Conservation (phyloP, 1,140 invertebrate genomes). For the Drosophila simulans region DNA sequence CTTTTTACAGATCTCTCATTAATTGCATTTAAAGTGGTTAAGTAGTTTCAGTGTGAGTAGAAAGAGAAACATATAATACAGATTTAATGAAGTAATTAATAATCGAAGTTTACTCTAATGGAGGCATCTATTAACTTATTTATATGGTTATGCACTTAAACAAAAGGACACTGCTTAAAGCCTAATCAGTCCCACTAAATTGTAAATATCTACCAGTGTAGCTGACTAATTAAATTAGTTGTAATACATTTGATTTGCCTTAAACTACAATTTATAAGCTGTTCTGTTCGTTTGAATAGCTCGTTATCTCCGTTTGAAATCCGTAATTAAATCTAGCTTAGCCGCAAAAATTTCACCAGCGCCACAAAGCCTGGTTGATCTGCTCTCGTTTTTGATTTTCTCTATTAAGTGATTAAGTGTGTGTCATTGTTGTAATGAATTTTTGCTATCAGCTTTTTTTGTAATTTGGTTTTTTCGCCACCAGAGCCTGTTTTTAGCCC, state of each 20-base stretch:
- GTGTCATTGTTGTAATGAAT: constrained; percentile 44
- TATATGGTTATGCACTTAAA: neutral
- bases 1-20: neutral
- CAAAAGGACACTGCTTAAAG: no score
- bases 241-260: neutral
- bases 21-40: neutral
- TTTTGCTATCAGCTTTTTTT: constrained; percentile 3
- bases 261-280: neutral
- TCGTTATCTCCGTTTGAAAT: neutral
- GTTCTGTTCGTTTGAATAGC: neutral
- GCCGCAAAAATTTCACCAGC: constrained; percentile 1
- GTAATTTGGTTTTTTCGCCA: constrained; percentile 2
- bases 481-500: constrained; percentile 21
- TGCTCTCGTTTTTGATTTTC: constrained; percentile 32
- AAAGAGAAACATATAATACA: no score
- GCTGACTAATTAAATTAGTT: neutral
- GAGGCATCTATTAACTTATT: neutral
- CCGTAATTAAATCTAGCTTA: neutral
- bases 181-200: neutral
- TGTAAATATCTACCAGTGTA: neutral
- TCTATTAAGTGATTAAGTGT: constrained; percentile 17
- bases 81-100: no score
- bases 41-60: no score
- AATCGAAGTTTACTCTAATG: no score
- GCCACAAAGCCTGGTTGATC: constrained; percentile 2